Base-by-base conservation (phyloP, 1,140 invertebrate species). In the Lordiphosa collinella region DNA sequence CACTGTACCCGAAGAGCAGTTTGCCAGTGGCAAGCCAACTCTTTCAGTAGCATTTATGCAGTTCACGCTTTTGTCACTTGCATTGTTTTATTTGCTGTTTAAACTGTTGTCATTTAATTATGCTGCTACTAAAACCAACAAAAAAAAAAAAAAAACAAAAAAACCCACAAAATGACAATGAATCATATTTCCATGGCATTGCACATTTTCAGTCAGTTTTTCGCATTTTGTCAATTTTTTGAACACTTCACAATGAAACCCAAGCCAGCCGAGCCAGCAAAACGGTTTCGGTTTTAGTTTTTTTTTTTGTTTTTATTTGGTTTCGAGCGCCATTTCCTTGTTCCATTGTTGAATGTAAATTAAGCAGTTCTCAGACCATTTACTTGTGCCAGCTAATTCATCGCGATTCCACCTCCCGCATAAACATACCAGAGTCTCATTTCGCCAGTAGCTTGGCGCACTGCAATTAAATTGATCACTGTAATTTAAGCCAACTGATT, bases 131-230 rank as follows among this genome's bases (percentile, higher is more conserved):
- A 8, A 46, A 54, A 49, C n/a, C 6, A 13, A 25, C 43, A 13
- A 48, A 40, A 51, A 48, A 38, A 43, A n/a, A n/a, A n/a, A n/a
- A n/a, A n/a, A 13, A 48, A 40, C 47, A 48, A 38, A 43, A 11
- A 65, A 52, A 41, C 41, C 44, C 7, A 56, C 59, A 54, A 68
- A 54, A 43, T 84, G 76, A 74, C 76, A 80, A 70, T 82, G 78
- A 82, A 82, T 82, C 76, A 82, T 71, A 82, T 82, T 82, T 84
- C 78, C 76, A 67, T 82, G 78, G 67, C 76, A 76, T 84, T 82
- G 76, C 76, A 82, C 72, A 68, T 82, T 82, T 79, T 80, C 43
- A 54, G 69, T 67, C n/a, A n/a, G n/a, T n/a, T 66, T 72, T 68
- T 53, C 52, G 63, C 41, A 50, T 54, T 41, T 54, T 37, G 35